These are phyloP conservation scores for Apantesis nais DNA, from an alignment of 2,888 invertebrate genomes.

Conservation along the genomic window DNA sequence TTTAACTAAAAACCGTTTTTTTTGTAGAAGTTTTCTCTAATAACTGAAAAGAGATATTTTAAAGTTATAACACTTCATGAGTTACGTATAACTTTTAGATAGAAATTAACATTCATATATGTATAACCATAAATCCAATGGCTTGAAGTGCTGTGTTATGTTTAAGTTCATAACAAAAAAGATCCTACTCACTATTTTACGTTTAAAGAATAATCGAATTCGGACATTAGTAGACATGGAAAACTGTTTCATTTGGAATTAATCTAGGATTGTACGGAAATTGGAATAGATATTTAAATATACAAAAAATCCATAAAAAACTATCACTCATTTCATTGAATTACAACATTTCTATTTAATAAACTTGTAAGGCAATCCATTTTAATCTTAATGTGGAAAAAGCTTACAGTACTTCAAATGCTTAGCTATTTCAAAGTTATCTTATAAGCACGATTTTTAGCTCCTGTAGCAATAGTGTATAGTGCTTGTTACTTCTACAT, in stretches of 20 bases:
- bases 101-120: too few relatives aligned
- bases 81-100: too few relatives aligned
- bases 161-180: conserved; percentile 15
- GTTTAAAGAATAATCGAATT: conserved; percentile 55
- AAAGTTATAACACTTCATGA: too few relatives aligned
- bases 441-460: background rate
- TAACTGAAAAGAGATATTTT: too few relatives aligned
- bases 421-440: background rate
- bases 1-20: too few relatives aligned
- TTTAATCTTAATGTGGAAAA: background rate
- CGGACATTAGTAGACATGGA: conserved; percentile 28
- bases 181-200: conserved; percentile 21
- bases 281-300: conserved; percentile 38
- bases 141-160: background rate
- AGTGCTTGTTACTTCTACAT: background rate
- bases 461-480: background rate
- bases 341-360: background rate
- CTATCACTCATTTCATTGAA: background rate
- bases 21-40: too few relatives aligned
- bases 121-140: background rate
- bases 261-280: conserved; percentile 33
- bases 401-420: background rate
- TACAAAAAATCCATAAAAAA: conserved; percentile 10
- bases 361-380: too few relatives aligned
- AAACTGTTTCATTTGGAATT: conserved; percentile 48